These are phyloP conservation scores for Ataeniobius toweri DNA, from an alignment of 2,797 vertebrate species.

Conservation along the genomic window DNA sequence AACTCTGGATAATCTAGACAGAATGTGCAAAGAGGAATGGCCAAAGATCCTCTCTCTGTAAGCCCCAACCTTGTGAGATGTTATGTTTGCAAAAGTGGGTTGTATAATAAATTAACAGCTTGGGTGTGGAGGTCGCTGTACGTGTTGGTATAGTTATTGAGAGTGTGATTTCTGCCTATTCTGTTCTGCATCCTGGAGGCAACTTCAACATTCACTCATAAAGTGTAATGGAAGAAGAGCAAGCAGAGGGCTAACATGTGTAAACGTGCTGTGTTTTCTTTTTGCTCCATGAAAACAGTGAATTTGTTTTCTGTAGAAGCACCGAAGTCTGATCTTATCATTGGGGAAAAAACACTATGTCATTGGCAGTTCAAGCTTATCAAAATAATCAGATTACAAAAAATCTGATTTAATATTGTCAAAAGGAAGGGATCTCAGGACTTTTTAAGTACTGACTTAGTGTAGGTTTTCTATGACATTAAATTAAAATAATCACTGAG, in stretches of 20 bases:
- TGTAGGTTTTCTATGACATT: background rate
- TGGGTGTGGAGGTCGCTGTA: background rate
- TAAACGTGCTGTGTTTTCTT: slow-evolving; percentile 27
- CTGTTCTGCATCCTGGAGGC: background rate
- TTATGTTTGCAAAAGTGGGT: background rate
- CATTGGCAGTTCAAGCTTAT: background rate
- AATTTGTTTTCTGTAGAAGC: background rate
- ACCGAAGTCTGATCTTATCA: background rate
- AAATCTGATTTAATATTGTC: background rate
- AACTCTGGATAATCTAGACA: background rate
- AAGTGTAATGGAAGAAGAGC: slow-evolving; percentile 10
- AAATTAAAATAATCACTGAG: background rate
- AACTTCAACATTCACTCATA: slow-evolving; percentile 18
- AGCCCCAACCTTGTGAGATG: background rate
- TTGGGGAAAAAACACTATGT: no score
- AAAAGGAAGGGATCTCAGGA: background rate
- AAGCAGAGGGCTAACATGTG: slow-evolving; percentile 19
- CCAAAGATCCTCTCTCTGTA: background rate
- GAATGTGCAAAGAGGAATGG: background rate
- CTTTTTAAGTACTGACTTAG: background rate
- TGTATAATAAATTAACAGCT: background rate
- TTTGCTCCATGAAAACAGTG: background rate
- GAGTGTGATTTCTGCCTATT: background rate
- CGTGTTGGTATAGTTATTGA: background rate
- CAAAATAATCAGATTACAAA: background rate